Evolutionary conservation across 2,797 vertebrate genomes (phyloP), one percentile per base, ranked within the genome.

Genomic region (Microtus agrestis): DNA sequence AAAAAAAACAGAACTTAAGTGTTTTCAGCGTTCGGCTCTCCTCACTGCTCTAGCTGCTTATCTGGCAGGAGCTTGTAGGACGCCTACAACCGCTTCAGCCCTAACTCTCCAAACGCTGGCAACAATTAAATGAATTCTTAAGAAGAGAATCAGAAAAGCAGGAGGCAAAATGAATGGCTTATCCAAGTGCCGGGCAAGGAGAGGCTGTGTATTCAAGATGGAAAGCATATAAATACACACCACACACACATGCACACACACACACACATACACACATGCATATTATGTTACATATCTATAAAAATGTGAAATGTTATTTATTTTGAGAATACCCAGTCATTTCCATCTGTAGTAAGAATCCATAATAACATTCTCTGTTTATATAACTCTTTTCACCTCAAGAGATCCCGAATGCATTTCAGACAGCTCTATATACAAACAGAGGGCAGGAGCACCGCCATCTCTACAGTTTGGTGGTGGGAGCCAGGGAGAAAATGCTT

Each of bases 231-330:
- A 97, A 98, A 98, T 97, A 98, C 93, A 95, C 51, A 48, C 46
- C 46, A 46, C 43, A 46, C 43, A 40, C 40, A 40, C 40, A 40
- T 4, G 4, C 40, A 40, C 51, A 51, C 48, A 51, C 96, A 98
- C 14, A 54, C 51, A 54, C 51, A 15, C 14, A 54, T 91, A 95
- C 95, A 97, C 96, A 96, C 97, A 98, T 94, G 96, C 97, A 97
- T 97, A 98, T 98, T 98, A 98, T 98, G 97, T 97, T 98, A 97
- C 97, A 97, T 97, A 98, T 96, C 97, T 98, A 98, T 97, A 97
- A 97, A 98, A 97, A 98, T 97, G 97, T 97, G 97, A 98, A 97
- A 98, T 97, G 97, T 98, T 98, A 97, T 97, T 97, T 98, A 97
- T 98, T 98, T 97, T 97, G 93, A 97, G 97, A 97, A 97, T 97